Base-by-base conservation (phyloP, 2,113 vertebrate species). In the Chunga burmeisteri region DNA sequence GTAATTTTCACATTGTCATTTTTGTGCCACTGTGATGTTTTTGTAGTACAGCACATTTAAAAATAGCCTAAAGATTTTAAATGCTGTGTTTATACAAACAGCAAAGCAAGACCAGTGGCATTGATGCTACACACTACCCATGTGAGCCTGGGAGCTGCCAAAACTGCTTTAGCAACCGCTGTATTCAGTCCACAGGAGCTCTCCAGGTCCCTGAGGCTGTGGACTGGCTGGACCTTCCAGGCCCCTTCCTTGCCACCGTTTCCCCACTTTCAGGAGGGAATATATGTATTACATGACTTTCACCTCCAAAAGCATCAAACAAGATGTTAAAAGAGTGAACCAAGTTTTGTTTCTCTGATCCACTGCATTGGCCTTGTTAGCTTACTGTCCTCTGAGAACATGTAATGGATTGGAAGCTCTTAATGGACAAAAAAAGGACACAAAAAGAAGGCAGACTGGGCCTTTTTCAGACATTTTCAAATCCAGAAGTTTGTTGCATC, bases 121-220 rank as follows among this genome's bases (percentile, higher is more conserved):
- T 1, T 32, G 46, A 14, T 16, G 12, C 30, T 3, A 1, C 40
- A 52, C 34, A 10, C 10, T 27, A 3, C 5, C n/a, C 7, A 0
- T 7, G 42, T 3, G 3, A 40, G 27, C 16, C 71, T 32, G 47
- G 29, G 38, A 90, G 79, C 56, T 72, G 56, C 49, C 56, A 88
- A 36, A 79, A 36, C 70, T 50, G 61, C 61, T 42, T 78, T 66
- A 67, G 61, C 47, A 38, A 7, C 6, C 26, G 25, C 38, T 14
- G 10, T 30, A 11, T 74, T 84, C 65, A 74, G 44, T 40, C 16
- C 34, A 6, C 14, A 2, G 58, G n/a, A 91, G 29, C 20, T 62
- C 9, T 52, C 22, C 65, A 10, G 11, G 13, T 78, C 32, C 73
- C 32, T 55, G 55, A 32, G 23, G 21, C 13, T 68, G 61, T 47